A percentile compares a stretch with the other conserved stretches of the same genome.
Conservation (phyloP, 2,797 vertebrate species). For the Tenualosa thibaudeaui region DNA sequence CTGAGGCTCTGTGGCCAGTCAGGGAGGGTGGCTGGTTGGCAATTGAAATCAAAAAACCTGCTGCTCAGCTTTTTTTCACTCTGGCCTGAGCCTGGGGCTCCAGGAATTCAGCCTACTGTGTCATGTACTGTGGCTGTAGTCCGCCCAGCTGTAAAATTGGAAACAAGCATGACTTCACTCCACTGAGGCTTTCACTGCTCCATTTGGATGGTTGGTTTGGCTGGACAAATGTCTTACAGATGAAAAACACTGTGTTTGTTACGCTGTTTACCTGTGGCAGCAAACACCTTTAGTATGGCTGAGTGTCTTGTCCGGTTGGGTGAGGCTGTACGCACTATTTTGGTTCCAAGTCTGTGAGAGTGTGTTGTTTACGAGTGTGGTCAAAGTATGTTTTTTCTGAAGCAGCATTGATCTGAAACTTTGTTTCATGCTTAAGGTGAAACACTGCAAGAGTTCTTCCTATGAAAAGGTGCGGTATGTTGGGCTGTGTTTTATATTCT, state of each 20-base stretch:
- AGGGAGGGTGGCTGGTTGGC: not conserved
- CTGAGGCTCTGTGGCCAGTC: not conserved
- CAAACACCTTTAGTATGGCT: not conserved
- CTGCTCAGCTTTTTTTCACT: constrained; percentile 29
- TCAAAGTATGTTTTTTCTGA: not conserved
- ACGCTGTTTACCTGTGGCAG: not conserved
- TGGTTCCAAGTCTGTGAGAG: not conserved
- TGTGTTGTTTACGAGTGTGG: not conserved
- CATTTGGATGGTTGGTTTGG: constrained; percentile 60
- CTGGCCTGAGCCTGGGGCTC: constrained; percentile 50
- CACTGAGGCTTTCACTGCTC: constrained; percentile 66
- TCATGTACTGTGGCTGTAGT: constrained; percentile 60
- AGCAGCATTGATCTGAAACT: not conserved
- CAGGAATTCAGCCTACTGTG: constrained; percentile 56
- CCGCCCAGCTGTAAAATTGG: constrained; percentile 72
- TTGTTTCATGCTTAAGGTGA: constrained; percentile 6
- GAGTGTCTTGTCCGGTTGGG: not conserved
- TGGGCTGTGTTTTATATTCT: not conserved
- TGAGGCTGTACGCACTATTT: not conserved
- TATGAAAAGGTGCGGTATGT: not conserved
- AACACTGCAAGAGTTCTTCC: not conserved
- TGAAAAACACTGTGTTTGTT: constrained; percentile 44
- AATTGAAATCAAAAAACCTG: constrained; percentile 36
- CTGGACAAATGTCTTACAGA: constrained; percentile 61
- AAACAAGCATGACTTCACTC: constrained; percentile 65